Percentiles rank a stretch among this genome's conserved stretches.
These are phyloP conservation scores for Drosophila neutralis DNA, from an alignment of 2,888 invertebrate genomes.

Conservation along the genomic window DNA sequence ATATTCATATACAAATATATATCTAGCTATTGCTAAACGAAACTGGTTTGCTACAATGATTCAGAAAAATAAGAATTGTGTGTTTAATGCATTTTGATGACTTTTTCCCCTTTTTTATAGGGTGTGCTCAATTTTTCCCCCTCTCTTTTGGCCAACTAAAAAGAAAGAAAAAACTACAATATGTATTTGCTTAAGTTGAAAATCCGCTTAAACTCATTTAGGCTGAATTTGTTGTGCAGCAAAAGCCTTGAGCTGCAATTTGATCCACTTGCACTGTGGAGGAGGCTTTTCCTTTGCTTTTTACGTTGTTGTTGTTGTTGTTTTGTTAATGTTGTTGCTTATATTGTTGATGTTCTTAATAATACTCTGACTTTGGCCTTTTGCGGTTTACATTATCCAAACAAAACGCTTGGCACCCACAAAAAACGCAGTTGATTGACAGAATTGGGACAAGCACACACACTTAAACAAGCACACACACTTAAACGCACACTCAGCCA, in stretches of 20 bases:
- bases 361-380: constrained; percentile 79
- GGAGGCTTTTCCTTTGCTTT: constrained; percentile 40
- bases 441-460: constrained; percentile 70
- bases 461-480: constrained; percentile 5
- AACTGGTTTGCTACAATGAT: constrained; percentile 35
- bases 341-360: constrained; percentile 53
- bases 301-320: neutral
- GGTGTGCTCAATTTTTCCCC: constrained; percentile 9
- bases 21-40: neutral
- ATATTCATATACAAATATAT: neutral
- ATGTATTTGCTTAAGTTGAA: constrained; percentile 9
- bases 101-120: constrained; percentile 20
- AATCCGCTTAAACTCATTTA: constrained; percentile 27
- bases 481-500: neutral
- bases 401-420: constrained; percentile 81
- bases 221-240: constrained; percentile 11
- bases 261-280: constrained; percentile 53
- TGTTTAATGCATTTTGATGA: constrained; percentile 43
- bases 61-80: neutral
- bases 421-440: constrained; percentile 81
- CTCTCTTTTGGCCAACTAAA: constrained; percentile 1
- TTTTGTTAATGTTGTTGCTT: constrained; percentile 16
- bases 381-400: constrained; percentile 76
- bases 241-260: constrained; percentile 52
- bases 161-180: neutral